A percentile compares a stretch with the other conserved stretches of the same genome.
Conservation (phyloP, 1,140 invertebrate species). For the Diachasma alloeum region DNA sequence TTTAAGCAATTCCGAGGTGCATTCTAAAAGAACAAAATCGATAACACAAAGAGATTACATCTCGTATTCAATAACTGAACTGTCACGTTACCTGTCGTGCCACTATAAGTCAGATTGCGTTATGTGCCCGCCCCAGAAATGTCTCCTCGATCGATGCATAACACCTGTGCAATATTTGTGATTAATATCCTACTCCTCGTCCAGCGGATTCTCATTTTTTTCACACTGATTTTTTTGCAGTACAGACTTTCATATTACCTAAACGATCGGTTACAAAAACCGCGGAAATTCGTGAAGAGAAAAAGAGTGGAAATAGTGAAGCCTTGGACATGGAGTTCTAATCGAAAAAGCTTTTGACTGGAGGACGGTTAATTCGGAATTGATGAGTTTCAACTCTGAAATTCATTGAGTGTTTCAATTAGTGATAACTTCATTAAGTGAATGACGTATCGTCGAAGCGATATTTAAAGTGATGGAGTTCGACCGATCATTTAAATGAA, state of each 20-base stretch:
- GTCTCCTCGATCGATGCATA: conserved; percentile 43
- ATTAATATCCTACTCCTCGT: conserved; percentile 6
- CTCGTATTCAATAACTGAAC: conserved; percentile 59
- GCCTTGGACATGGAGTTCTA: neutral
- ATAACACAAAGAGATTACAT: conserved; percentile 47
- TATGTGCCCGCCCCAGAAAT: conserved; percentile 38
- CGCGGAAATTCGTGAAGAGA: neutral
- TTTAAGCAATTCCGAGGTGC: neutral
- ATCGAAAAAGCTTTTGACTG: neutral
- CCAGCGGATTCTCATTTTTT: neutral
- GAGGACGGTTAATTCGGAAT: neutral
- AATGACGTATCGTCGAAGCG: too few relatives aligned
- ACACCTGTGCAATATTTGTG: conserved; percentile 7
- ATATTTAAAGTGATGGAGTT: too few relatives aligned
- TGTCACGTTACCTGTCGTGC: conserved; percentile 45
- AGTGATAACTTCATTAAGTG: too few relatives aligned
- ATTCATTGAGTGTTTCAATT: neutral
- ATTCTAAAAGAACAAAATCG: neutral
- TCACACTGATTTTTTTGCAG: neutral
- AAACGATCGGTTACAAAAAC: neutral
- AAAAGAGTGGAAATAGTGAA: neutral
- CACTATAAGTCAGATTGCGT: conserved; percentile 48
- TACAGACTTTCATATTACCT: neutral
- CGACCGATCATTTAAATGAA: too few relatives aligned
- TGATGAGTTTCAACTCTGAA: neutral